Base-by-base conservation (phyloP, 2,888 invertebrate genomes). In the Meta bourneti region DNA sequence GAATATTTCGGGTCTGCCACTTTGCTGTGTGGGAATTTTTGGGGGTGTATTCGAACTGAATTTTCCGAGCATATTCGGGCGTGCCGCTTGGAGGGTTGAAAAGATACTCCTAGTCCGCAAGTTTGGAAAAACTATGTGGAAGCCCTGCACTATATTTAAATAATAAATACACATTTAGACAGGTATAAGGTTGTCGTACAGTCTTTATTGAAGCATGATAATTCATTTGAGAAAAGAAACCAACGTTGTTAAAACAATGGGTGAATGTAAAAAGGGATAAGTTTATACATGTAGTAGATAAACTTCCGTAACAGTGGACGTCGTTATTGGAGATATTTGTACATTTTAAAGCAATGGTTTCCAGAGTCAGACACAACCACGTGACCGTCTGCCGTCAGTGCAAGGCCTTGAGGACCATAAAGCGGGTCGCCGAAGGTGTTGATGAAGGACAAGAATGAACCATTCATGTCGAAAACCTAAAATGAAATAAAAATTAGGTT, bases 331-430 rank as follows among this genome's bases (percentile, higher is more conserved):
- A 94, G 90, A 93, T 95, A 95, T 93, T 95, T 95, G 94, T 95
- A 96, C 81, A 96, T 94, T 94, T 96, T 96, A 93, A 95, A 95
- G 94, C 96, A 96, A 94, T 96, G 96, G 94, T 96, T 96, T 72
- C 96, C 96, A 5, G 96, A 95, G 94, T 96, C 96, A 0, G 95
- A 95, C 9, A 96, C 96, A 34, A 95, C 95, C 19, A 95, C 95
- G 88, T 95, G 94, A 5, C 95, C 95, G 83, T 95, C 95, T 6
- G 94, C 93, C 11, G 95, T 95, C 72, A 96, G 94, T 7, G 95
- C 94, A 79, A 96, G 94, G 11, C 95, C 96, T 94, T 96, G 96
- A 6, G 96, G 96, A 5, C 96, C 96, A 93, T 96, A 96, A 71
- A 96, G 94, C 0, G 95, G 95, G 93, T 95, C 95, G 2, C 95